These are phyloP conservation scores for Bothrops jararaca DNA, from an alignment of 2,113 vertebrate genomes.

Conservation along the genomic window DNA sequence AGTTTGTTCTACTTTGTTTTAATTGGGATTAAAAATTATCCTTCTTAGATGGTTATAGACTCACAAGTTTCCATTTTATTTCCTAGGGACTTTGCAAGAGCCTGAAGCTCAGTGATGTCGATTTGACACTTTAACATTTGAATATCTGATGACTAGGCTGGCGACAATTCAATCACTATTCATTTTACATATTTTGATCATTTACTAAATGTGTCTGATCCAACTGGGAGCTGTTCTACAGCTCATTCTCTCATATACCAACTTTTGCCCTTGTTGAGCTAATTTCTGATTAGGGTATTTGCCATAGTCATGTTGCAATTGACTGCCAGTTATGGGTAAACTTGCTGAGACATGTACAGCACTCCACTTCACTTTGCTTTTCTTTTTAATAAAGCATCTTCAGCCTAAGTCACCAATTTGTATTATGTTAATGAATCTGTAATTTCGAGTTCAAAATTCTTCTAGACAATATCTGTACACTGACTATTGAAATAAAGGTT, in stretches of 20 bases:
- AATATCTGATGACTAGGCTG: neutral
- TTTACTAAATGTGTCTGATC: neutral
- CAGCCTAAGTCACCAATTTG: neutral
- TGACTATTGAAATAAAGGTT: neutral
- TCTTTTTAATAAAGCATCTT: neutral
- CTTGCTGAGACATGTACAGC: neutral
- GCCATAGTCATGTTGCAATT: neutral
- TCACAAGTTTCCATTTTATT: neutral
- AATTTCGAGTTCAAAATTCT: neutral
- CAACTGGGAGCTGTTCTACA: neutral
- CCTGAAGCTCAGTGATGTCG: neutral
- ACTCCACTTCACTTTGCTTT: neutral
- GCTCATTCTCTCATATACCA: neutral
- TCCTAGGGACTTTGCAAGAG: neutral
- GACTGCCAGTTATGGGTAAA: neutral
- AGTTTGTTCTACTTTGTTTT: neutral
- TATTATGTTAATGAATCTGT: neutral
- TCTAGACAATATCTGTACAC: neutral
- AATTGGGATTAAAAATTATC: neutral
- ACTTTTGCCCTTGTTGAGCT: neutral
- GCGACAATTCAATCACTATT: neutral
- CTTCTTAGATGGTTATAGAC: neutral
- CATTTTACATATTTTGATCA: neutral
- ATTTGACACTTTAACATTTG: neutral
- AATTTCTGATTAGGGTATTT: neutral